Evolutionary conservation across 2,797 vertebrate species (phyloP).

Genomic region (Amphiprion clarkii): DNA sequence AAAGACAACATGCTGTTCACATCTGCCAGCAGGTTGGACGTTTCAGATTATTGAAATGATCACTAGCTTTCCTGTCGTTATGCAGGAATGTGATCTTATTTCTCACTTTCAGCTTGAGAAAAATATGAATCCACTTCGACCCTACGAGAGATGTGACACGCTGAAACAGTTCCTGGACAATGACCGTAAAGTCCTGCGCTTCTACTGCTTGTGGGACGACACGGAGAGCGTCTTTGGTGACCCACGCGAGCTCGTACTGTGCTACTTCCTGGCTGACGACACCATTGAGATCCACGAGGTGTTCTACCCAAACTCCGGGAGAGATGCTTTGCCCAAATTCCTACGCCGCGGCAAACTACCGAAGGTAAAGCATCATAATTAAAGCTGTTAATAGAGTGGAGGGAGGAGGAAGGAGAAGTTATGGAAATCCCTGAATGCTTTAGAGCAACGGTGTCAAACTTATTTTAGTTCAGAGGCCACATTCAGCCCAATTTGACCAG

Average conservation of each 20-base stretch:
- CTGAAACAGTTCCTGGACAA: constrained; percentile 90
- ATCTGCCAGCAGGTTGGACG: too few species aligned
- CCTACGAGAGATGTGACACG: constrained; percentile 88
- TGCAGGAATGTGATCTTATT: neutral
- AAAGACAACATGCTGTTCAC: too few species aligned
- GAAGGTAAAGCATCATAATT: constrained; percentile 84
- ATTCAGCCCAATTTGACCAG: too few species aligned
- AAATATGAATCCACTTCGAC: constrained; percentile 84
- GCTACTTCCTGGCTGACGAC: constrained; percentile 92
- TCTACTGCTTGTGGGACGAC: constrained; percentile 93
- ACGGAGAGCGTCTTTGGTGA: constrained; percentile 78
- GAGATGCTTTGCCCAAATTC: constrained; percentile 84
- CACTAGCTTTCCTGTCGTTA: neutral
- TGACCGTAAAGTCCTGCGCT: constrained; percentile 89
- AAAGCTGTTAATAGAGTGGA: neutral
- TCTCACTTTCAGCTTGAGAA: constrained; percentile 76
- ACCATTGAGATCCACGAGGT: constrained; percentile 91
- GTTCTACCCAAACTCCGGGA: constrained; percentile 85
- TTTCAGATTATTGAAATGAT: too few species aligned
- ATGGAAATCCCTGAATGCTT: neutral
- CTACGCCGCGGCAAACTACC: constrained; percentile 90
- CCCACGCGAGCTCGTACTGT: constrained; percentile 86
- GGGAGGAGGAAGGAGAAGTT: neutral
- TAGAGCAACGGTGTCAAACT: too few species aligned
- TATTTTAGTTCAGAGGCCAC: too few species aligned